These are phyloP conservation scores for Drosophila buzzatii DNA, from an alignment of 2,888 invertebrate genomes.

Conservation along the genomic window DNA sequence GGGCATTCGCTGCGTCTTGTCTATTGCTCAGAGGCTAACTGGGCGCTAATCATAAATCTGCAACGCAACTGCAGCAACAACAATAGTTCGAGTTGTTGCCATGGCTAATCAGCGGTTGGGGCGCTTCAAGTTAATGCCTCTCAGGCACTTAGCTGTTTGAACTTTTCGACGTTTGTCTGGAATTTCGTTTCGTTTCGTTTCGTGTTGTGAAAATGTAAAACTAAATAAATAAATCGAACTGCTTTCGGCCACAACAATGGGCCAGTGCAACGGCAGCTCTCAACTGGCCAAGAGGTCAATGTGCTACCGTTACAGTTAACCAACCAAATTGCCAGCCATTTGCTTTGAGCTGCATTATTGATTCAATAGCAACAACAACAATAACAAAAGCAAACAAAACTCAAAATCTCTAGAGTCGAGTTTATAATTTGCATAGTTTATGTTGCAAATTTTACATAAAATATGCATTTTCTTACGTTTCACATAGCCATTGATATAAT, in stretches of 20 bases:
- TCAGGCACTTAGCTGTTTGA: conserved; percentile 77
- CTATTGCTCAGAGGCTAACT: conserved; percentile 45
- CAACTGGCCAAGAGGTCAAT: conserved; percentile 65
- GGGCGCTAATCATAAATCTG: conserved; percentile 79
- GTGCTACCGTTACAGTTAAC: conserved; percentile 68
- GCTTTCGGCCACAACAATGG: conserved; percentile 42
- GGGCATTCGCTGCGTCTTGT: conserved; percentile 68
- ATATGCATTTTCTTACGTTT: conserved; percentile 42
- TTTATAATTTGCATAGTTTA: conserved; percentile 70
- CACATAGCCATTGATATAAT: conserved; percentile 30
- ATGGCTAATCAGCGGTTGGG: conserved; percentile 72
- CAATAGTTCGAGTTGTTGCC: conserved; percentile 29
- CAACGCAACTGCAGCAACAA: conserved; percentile 61
- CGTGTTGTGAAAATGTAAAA: conserved; percentile 67
- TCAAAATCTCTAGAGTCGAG: background rate
- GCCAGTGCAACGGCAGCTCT: conserved; percentile 17
- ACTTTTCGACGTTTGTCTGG: conserved; percentile 74
- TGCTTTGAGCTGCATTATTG: conserved; percentile 51
- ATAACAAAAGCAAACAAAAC: background rate
- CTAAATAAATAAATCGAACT: conserved; percentile 75
- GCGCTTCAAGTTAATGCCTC: conserved; percentile 73
- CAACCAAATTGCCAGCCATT: conserved; percentile 55
- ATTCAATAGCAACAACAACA: conserved; percentile 28
- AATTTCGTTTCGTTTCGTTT: conserved; percentile 40
- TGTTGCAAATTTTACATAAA: conserved; percentile 55